Base-by-base conservation (phyloP, 2,113 vertebrate genomes). In the Sus scrofa region DNA sequence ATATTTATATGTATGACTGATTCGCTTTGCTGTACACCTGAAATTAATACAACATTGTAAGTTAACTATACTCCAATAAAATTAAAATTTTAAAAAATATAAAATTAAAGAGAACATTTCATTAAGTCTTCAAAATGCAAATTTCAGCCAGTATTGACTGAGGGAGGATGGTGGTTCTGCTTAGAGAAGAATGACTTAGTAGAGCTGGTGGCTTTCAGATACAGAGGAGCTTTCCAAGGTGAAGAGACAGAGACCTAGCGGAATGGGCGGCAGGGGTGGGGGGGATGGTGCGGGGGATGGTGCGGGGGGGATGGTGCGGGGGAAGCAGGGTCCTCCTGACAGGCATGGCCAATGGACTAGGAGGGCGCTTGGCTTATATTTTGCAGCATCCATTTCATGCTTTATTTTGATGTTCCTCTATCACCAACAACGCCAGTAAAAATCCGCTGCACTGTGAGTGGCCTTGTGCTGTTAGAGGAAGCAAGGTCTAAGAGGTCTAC, bases 281-380 rank as follows among this genome's bases (percentile, higher is more conserved):
- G n/a, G n/a, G n/a, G n/a, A n/a, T n/a, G n/a, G n/a, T n/a, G n/a
- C n/a, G n/a, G n/a, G n/a, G n/a, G n/a, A n/a, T n/a, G n/a, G n/a
- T n/a, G n/a, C n/a, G n/a, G n/a, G n/a, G n/a, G n/a, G n/a, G n/a
- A n/a, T n/a, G n/a, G n/a, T n/a, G n/a, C n/a, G n/a, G n/a, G n/a
- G n/a, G n/a, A 62, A 39, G 13, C n/a, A 1, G 12, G 15, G 50
- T 12, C 18, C 44, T 65, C 70, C 32, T 26, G 24, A 13, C 27
- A 18, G 8, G 2, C 32, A 15, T 34, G 63, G 54, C 6, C 20
- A 11, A 3, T 0, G 7, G 1, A 2, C 44, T 6, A 27, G 5
- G 50, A n/a, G 30, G 65, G 22, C 56, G 16, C 8, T 0, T 13
- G n/a, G 12, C 22, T 63, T n/a, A 5, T 50, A 50, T 75, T 18